phyloP scores from a whole-genome alignment of 2,797 vertebrate species.

The Tapera naevia region DNA sequence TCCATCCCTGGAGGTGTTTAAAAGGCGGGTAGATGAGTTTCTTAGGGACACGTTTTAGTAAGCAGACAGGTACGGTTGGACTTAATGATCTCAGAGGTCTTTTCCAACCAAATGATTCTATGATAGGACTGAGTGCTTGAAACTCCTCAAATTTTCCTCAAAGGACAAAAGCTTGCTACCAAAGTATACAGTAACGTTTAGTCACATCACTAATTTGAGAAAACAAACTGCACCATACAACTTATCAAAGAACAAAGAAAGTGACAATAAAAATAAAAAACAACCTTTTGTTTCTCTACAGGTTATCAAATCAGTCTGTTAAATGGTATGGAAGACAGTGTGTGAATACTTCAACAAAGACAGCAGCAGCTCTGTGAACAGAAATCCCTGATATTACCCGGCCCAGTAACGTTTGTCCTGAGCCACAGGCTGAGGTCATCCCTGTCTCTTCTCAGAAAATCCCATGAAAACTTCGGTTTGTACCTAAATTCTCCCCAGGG shows the following conservation, averaged over 20 bases:
- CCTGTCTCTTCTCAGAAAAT: constrained; percentile 6
- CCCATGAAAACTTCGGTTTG: not conserved
- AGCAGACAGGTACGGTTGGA: no score
- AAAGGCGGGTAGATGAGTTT: no score
- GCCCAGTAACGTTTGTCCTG: not conserved
- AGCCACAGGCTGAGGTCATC: not conserved
- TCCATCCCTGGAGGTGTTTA: no score
- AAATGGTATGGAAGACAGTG: not conserved
- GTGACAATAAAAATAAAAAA: not conserved
- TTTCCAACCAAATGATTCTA: no score
- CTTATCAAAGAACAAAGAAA: not conserved
- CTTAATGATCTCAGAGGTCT: no score
- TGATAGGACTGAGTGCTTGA: not conserved
- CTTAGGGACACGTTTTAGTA: no score
- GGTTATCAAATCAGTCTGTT: not conserved
- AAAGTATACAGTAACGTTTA: not conserved
- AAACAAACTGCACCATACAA: not conserved
- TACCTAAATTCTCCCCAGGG: not conserved
- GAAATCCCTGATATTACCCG: not conserved
- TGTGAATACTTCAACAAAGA: not conserved
- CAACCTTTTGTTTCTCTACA: not conserved
- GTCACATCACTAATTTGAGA: not conserved
- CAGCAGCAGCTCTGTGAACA: not conserved
- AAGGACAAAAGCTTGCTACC: not conserved
- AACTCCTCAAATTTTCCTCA: not conserved